These are phyloP conservation scores for Pristionchus entomophagus DNA, from an alignment of 2,888 invertebrate genomes.

Conservation along the genomic window DNA sequence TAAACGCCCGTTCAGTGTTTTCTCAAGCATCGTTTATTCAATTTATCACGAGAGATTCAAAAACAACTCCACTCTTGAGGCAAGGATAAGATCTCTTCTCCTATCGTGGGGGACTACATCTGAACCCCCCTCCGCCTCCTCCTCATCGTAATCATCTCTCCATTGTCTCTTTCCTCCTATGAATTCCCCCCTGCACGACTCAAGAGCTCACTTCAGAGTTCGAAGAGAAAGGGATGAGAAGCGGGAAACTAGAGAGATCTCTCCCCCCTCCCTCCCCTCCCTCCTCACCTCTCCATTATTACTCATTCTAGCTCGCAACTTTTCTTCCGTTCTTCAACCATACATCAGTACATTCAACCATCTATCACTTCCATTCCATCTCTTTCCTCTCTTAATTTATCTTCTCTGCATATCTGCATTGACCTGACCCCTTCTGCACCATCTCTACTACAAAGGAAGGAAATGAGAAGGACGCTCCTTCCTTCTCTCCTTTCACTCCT, in stretches of 20 bases:
- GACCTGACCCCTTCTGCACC: background rate
- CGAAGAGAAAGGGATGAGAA: slow-evolving; percentile 1
- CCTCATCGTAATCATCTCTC: background rate
- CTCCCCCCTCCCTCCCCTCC: background rate
- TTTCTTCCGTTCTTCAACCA: slow-evolving; percentile 1
- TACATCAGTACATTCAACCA: background rate
- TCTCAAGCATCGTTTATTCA: background rate
- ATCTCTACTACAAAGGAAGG: background rate
- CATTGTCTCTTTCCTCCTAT: background rate
- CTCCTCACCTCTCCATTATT: background rate
- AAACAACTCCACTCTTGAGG: background rate
- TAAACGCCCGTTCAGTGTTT: background rate
- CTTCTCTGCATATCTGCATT: background rate
- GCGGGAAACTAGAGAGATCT: slow-evolving; percentile 20
- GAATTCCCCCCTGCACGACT: slow-evolving; percentile 17
- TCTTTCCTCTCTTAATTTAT: background rate
- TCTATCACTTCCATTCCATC: background rate
- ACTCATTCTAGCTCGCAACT: slow-evolving; percentile 12
- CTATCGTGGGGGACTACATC: background rate
- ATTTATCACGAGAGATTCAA: background rate
- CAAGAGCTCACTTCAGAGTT: slow-evolving; percentile 27
- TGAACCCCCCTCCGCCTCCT: background rate
- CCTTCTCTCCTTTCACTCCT: background rate
- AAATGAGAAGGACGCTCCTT: background rate
- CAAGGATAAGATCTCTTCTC: background rate